Base-by-base conservation (phyloP, 2,888 invertebrate genomes). In the Pharmacophagus antenor region DNA sequence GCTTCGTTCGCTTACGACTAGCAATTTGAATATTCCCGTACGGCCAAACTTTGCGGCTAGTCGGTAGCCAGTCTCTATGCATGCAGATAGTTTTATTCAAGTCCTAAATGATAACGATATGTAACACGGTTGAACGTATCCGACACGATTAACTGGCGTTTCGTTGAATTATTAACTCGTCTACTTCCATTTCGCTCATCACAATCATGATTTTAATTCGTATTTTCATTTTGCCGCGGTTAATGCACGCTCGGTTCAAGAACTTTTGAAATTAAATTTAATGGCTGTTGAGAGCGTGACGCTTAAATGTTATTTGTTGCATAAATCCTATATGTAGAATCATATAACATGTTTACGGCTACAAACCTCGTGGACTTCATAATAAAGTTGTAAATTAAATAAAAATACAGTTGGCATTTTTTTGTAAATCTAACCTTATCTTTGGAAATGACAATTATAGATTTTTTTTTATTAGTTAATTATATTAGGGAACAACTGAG, bases 101-200 rank as follows among this genome's bases (percentile, higher is more conserved):
- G 79, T 80, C 77, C 76, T 73, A 83, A 85, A 84, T 83, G 76
- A 83, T 84, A 84, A 84, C 79, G 82, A 83, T 79, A 77, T 82
- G 79, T 78, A 74, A 72, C 70, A 68, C 68, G 71, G 73, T 70
- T 69, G 69, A 67, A 48, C 67, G 62, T 65, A 68, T 70, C 73
- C 75, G 70, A 68, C 74, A 68, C 74, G 77, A 83, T 82, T 82
- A 31, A 83, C 77, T 74, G 75, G 76, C 79, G 76, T 73, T 67
- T 73, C 72, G 77, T 79, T 80, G 80, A 83, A 82, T 85, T 82
- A 82, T 79, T 82, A 83, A 81, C 78, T 75, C 74, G 69, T 76
- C 74, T 73, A 76, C 75, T 72, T 70, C 73, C 67, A 52, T 56
- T 47, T 25, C 52, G 27, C 69, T 67, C 67, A 64, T 70, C 70